Evolutionary conservation across 2,113 vertebrate species (phyloP).

Genomic region (Cygnus atratus): DNA sequence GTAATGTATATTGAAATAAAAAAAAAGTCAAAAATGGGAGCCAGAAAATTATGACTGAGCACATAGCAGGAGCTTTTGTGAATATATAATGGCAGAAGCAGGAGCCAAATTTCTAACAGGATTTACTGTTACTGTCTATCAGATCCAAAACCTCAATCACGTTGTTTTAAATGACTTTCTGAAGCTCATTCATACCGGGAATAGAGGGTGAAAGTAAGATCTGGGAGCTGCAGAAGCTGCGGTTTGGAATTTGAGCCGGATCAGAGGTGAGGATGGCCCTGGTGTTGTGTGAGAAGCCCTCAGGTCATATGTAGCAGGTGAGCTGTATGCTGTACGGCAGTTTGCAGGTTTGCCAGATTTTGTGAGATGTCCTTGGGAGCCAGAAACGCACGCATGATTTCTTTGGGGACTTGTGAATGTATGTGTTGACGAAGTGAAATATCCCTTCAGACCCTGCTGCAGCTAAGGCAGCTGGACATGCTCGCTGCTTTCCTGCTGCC

Average conservation of each 20-base stretch:
- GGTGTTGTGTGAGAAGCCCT: background rate
- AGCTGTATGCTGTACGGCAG: background rate
- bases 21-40: conserved; percentile 43
- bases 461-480: background rate
- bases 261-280: background rate
- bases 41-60: conserved; percentile 61
- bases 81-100: conserved; percentile 23
- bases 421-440: background rate
- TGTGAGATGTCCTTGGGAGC: background rate
- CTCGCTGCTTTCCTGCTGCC: background rate
- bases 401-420: background rate
- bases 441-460: background rate
- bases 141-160: conserved; percentile 47
- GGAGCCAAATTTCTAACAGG: conserved; percentile 62
- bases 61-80: conserved; percentile 58
- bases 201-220: background rate
- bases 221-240: background rate
- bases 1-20: conserved; percentile 44
- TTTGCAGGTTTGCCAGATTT: background rate
- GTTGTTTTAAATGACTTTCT: conserved; percentile 47
- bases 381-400: background rate
- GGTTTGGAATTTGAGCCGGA: background rate
- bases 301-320: background rate
- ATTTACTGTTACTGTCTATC: conserved; percentile 52
- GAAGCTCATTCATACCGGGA: conserved; percentile 18